phyloP scores from a whole-genome alignment of 2,797 vertebrate genomes.

The Chrosomus eos region DNA sequence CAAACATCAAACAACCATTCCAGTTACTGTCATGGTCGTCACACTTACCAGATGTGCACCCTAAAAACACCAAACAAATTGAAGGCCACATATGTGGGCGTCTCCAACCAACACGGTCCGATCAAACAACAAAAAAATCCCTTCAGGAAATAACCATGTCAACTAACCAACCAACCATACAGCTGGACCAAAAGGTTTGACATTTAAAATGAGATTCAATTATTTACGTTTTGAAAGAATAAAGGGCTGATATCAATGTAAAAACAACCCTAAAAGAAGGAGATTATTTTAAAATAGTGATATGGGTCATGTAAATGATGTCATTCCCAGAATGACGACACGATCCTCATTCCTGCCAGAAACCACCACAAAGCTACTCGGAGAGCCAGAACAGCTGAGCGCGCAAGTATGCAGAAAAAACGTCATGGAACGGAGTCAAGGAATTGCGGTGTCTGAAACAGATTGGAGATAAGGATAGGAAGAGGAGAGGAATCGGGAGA shows the following conservation, averaged over 20 bases:
- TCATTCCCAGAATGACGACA: not conserved
- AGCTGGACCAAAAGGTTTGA: not conserved
- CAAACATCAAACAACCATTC: constrained; percentile 39
- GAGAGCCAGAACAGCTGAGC: not conserved
- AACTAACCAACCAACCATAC: constrained; percentile 3
- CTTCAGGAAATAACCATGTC: not conserved
- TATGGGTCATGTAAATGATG: not conserved
- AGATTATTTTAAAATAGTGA: not conserved
- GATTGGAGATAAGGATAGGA: not conserved
- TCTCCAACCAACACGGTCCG: constrained; percentile 8
- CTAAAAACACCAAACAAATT: constrained; percentile 28
- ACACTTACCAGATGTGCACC: constrained; percentile 8
- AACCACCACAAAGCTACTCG: not conserved
- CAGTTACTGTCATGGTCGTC: constrained; percentile 35
- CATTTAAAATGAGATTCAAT: not conserved
- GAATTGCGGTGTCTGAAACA: not conserved
- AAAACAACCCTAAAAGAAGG: not conserved
- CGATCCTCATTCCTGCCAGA: not conserved
- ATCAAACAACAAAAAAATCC: not conserved
- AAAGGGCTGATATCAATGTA: not conserved
- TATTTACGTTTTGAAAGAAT: not conserved
- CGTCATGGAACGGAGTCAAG: not conserved
- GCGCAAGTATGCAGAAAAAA: not conserved
- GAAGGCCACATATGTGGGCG: not conserved
- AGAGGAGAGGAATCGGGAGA: not conserved